Conservation (phyloP, 2,797 vertebrate species). For the Chelmon rostratus region DNA sequence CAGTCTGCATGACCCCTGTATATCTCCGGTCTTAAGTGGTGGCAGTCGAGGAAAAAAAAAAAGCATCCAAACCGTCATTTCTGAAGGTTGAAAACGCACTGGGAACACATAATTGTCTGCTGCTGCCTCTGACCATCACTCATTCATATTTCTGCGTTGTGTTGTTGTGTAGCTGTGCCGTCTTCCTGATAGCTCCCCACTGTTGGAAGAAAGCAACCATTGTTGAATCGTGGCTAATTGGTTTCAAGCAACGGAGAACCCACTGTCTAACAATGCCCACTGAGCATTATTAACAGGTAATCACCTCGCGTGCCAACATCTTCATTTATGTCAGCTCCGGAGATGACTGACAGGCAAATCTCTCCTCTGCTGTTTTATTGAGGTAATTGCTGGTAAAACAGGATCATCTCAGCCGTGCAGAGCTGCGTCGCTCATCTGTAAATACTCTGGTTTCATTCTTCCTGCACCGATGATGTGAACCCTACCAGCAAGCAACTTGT, state of each 20-base stretch:
- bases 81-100: slow-evolving; percentile 14
- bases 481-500: neutral
- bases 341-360: slow-evolving; percentile 43
- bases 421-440: neutral
- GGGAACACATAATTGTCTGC: neutral
- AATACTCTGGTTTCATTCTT: slow-evolving; percentile 8
- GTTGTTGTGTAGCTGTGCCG: neutral
- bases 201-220: slow-evolving; percentile 23
- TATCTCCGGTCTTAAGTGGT: slow-evolving; percentile 4
- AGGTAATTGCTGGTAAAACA: slow-evolving; percentile 34
- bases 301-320: slow-evolving; percentile 38
- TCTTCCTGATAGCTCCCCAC: neutral
- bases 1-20: slow-evolving; percentile 7
- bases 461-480: slow-evolving; percentile 18
- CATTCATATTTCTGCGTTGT: neutral
- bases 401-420: slow-evolving; percentile 14
- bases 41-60: neutral
- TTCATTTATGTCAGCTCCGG: slow-evolving; percentile 34
- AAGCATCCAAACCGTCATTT: slow-evolving; percentile 3
- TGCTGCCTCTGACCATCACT: neutral
- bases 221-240: slow-evolving; percentile 50
- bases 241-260: slow-evolving; percentile 18
- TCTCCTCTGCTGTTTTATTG: slow-evolving; percentile 30
- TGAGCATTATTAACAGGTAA: slow-evolving; percentile 65
- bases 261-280: slow-evolving; percentile 53